Base-by-base conservation (phyloP, 2,113 vertebrate genomes). In the Strigops habroptila region DNA sequence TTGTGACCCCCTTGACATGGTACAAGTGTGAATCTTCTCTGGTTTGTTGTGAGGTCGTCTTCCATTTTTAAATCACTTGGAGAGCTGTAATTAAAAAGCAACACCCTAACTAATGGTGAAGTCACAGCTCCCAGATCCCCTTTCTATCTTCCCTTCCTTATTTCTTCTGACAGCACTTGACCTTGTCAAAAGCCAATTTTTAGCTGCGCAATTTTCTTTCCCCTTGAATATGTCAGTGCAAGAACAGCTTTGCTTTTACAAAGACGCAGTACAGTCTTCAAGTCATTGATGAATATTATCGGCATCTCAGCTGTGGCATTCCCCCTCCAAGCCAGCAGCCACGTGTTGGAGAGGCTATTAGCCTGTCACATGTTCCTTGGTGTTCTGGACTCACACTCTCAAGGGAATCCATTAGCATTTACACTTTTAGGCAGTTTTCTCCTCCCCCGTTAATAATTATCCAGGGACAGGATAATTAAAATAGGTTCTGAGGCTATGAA, bases 381-480 rank as follows among this genome's bases (percentile, higher is more conserved):
- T 93, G 91, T 89, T 95, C 93, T 94, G 90, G 88, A 51, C 84
- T 91, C 10, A 0, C 3, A 0, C 10, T 94, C 95, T 86, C 80
- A 0, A 63, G 95, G 93, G 96, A 96, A 76, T 53, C 88, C 80
- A 96, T 96, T 97, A 96, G 57, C 88, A 93, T 94, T 88, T 85
- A 21, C 3, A 6, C 57, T 95, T 68, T 49, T 41, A 89, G 86
- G 83, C 83, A 89, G 16, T 63, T 93, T 41, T 88, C 78, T 92
- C 57, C 88, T 89, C 83, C 70, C 76, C 57, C 10, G 1, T 59
- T 91, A 95, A 76, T 89, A 88, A 95, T 91, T 95, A 82, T 65
- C 83, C n/a, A 85, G 92, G 69, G 92, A 96, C 6, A 21, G 44
- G 48, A 75, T 94, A 95, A 97, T 97, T 97, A 97, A 96, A 97